Evolutionary conservation across 2,113 vertebrate species (phyloP).

Genomic region (Mixornis gularis): DNA sequence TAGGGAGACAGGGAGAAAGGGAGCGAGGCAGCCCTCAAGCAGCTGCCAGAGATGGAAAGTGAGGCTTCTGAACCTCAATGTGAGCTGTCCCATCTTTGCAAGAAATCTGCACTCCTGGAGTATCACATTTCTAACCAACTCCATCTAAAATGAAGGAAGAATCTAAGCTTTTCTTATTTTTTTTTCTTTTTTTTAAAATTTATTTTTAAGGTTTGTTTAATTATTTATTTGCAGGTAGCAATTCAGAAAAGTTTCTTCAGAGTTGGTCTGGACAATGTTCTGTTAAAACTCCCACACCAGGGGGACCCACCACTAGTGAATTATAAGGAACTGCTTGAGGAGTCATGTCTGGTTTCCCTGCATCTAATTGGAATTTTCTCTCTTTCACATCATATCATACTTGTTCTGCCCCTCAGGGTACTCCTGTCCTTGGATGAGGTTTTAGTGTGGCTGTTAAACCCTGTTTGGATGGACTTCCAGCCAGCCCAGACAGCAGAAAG

Average conservation of each 20-base stretch:
- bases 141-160: neutral
- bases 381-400: neutral
- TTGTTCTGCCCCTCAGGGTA: neutral
- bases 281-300: neutral
- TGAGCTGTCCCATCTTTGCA: neutral
- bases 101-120: neutral
- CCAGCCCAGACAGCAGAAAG: neutral
- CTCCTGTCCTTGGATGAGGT: neutral
- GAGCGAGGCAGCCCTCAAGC: accelerated
- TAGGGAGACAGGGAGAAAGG: no score
- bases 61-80: neutral
- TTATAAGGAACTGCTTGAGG: neutral
- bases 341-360: neutral
- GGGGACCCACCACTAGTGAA: neutral
- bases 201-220: neutral
- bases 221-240: neutral
- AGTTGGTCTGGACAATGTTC: neutral
- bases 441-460: neutral
- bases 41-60: accelerated
- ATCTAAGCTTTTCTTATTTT: neutral
- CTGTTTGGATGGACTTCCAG: neutral
- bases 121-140: neutral
- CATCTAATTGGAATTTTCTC: neutral
- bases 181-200: no score
- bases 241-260: neutral